Conservation (phyloP, 1,140 invertebrate genomes). For the Archegozetes longisetosus region DNA sequence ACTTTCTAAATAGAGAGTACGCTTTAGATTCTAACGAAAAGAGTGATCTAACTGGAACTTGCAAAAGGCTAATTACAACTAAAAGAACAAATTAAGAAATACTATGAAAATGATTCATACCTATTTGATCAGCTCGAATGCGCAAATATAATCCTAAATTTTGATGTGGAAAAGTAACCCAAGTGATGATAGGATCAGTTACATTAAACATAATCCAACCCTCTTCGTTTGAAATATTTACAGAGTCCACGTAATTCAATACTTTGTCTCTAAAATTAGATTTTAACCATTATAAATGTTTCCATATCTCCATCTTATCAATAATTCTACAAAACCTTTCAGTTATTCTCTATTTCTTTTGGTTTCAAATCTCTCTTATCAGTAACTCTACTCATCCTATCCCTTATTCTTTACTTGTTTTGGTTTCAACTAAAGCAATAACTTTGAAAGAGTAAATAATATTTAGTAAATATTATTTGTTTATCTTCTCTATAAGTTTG, state of each 20-base stretch:
- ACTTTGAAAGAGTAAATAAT: too few species aligned
- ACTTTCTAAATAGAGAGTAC: too few species aligned
- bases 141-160: conserved; percentile 80
- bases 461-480: too few species aligned
- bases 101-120: conserved; percentile 24
- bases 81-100: conserved; percentile 10
- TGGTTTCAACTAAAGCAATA: too few species aligned
- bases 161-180: conserved; percentile 42
- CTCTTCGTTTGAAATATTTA: conserved; percentile 10
- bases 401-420: too few species aligned
- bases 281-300: neutral
- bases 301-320: neutral
- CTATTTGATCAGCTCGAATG: conserved; percentile 40
- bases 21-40: neutral
- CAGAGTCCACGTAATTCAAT: conserved; percentile 10
- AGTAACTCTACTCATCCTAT: too few species aligned
- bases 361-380: too few species aligned
- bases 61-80: neutral
- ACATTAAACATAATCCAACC: conserved; percentile 23
- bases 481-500: too few species aligned
- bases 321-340: too few species aligned
- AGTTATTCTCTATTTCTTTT: too few species aligned
- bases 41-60: neutral
- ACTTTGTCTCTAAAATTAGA: conserved; percentile 1
- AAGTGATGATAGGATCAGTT: conserved; percentile 19